Evolutionary conservation across 2,797 vertebrate genomes (phyloP), one percentile per base, ranked within the genome.

Genomic region (Loris lydekkerianus): DNA sequence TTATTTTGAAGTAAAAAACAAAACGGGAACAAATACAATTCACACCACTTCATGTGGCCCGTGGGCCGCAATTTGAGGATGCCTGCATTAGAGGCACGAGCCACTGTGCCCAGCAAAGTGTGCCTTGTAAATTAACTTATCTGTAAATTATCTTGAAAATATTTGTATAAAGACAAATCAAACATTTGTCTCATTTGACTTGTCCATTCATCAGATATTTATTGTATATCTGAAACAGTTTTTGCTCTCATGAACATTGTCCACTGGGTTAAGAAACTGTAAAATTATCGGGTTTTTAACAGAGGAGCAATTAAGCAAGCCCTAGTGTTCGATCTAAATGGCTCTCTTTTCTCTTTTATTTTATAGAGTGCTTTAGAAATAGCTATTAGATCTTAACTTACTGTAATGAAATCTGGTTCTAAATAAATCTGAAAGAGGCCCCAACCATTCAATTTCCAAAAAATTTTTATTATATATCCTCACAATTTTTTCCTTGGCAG

Each of bases 101-200:
- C 46, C 46, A 46, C 46, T 46, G 46, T 46, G 46, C 46, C 46
- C 46, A 46, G 46, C 46, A 46, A 46, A 46, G 46, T 46, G 46
- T 46, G 46, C 8, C 8, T 46, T 46, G 9, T 69, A 93, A 53
- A 46, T 89, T 76, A 81, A 83, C 25, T 92, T 56, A 13, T 49
- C 96, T 97, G 69, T 65, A 94, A 94, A 82, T 93, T 23, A 27
- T 10, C 13, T 58, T 61, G 53, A 94, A 93, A 97, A 73, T 63
- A 46, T 14, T 82, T 95, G 65, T 60, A 78, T 78, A 91, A 88
- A 86, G 61, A 61, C 27, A 89, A 83, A 89, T 92, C 17, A 72
- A 75, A 60, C 60, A 58, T 69, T 58, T 76, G 53, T 77, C 93
- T 70, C 27, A 86, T 65, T 60, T 53, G 14, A 53, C 4, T 53